Evolutionary conservation across 2,113 vertebrate species (phyloP), one percentile per base, ranked within the genome.

Genomic region (Grammomys dolichurus): DNA sequence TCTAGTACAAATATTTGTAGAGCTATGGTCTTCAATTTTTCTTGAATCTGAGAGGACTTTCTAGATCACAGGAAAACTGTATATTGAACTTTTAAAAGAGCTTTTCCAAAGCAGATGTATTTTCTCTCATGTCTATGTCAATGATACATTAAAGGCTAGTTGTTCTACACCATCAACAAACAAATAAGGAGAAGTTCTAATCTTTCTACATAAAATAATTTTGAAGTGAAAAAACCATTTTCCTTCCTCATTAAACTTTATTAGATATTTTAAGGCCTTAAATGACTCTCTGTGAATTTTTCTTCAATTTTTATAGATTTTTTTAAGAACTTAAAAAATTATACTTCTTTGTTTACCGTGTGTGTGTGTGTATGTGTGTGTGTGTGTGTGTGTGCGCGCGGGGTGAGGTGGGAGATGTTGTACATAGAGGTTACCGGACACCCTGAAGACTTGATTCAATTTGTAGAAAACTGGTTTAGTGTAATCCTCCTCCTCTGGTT

Each of bases 401-500:
- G 28, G 13, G 11, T 77, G 46, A 4, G 77, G 31, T 80, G 48
- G 20, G 54, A 56, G 31, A 19, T 54, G 7, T 9, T 40, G 1
- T 81, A 1, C 36, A 81, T 10, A 36, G 51, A 81, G 19, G 33
- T n/a, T 36, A 81, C 20, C 24, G 10, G 19, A 81, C 33, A 81
- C 10, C 19, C 54, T 40, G 5, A n/a, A 54, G 19, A 58, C 20
- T 24, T n/a, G 51, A 81, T 81, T n/a, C 33, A 90, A 31, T 92
- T 93, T 84, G 51, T 36, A 40, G 7, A 87, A 92, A 96, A 90
- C 5, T 84, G 48, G 78, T 92, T 91, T 89, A 63, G 80, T 93
- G 43, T 76, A 92, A 90, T 31, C 24, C 69, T 51, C 84, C 12
- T 69, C 85, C 9, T 28, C 5, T 58, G 56, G 6, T 70, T 58